Conservation (phyloP, 1,140 invertebrate genomes). For the Pogonognathellus flavescens region DNA sequence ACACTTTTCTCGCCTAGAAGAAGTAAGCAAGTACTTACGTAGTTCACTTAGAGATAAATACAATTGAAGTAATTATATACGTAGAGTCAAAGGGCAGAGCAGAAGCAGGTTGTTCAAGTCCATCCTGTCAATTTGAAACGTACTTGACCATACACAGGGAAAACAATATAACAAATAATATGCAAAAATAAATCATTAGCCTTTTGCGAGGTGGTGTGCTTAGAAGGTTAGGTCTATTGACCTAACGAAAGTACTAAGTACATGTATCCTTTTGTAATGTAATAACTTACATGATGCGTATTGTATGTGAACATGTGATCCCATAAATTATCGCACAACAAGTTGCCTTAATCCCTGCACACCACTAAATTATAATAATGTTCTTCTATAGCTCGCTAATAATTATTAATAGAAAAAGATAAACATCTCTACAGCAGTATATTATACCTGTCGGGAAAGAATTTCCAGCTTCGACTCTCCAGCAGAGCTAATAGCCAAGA, state of each 20-base stretch:
- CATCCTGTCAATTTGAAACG: slow-evolving; percentile 4
- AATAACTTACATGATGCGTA: not conserved
- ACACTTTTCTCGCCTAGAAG: no score
- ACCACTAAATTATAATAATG: slow-evolving; percentile 34
- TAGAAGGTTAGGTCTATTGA: no score
- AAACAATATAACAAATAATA: not conserved
- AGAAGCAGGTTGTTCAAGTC: slow-evolving; percentile 35
- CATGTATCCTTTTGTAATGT: not conserved
- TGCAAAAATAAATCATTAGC: slow-evolving; percentile 35
- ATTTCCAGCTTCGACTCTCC: not conserved
- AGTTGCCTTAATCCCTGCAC: slow-evolving; percentile 25
- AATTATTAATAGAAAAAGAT: slow-evolving; percentile 43
- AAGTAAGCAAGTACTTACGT: no score
- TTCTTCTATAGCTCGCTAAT: not conserved
- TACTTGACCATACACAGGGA: slow-evolving; percentile 23
- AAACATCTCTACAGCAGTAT: slow-evolving; percentile 1
- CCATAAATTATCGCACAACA: slow-evolving; percentile 35
- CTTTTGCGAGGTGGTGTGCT: not conserved
- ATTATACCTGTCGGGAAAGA: slow-evolving; percentile 6
- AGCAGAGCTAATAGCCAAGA: not conserved
- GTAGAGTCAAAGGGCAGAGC: slow-evolving; percentile 19
- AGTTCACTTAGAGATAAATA: no score
- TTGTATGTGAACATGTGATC: slow-evolving; percentile 12
- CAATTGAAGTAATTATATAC: slow-evolving; percentile 5
- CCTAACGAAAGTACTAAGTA: no score